Conservation (phyloP, 2,888 invertebrate genomes). For the Notodonta dromedarius region DNA sequence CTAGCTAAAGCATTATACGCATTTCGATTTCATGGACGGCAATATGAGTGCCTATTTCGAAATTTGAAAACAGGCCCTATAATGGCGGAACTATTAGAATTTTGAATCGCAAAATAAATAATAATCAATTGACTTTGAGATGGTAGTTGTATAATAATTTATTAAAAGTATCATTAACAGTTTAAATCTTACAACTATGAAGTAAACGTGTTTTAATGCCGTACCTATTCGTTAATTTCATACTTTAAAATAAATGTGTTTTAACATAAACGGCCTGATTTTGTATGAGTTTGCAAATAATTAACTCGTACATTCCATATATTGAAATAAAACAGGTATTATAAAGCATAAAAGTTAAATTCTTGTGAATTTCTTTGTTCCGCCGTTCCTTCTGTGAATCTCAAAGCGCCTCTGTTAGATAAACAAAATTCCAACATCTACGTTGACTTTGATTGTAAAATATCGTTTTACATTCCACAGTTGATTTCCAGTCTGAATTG, state of each 20-base stretch:
- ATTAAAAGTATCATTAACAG: too few species aligned
- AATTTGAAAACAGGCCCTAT: background rate
- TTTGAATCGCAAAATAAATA: background rate
- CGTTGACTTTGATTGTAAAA: conserved; percentile 33
- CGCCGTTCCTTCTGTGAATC: conserved; percentile 24
- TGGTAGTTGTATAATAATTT: too few species aligned
- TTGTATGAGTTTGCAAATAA: conserved; percentile 16
- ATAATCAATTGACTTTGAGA: too few species aligned
- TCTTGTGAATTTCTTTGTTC: conserved; percentile 23
- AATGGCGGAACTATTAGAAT: background rate
- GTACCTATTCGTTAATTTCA: background rate
- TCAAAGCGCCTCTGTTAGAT: conserved; percentile 24
- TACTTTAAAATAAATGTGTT: background rate
- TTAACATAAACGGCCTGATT: background rate
- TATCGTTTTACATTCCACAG: conserved; percentile 11
- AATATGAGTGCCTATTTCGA: background rate
- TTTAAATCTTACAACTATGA: background rate
- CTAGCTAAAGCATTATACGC: background rate
- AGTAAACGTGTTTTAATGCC: background rate
- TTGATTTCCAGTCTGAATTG: background rate
- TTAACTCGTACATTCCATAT: conserved; percentile 4
- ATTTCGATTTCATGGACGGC: background rate
- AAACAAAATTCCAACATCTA: conserved; percentile 35
- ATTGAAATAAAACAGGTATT: conserved; percentile 10
- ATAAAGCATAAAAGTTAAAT: conserved; percentile 22